These are phyloP conservation scores for Drosophila greeni DNA, from an alignment of 2,888 invertebrate genomes.

Conservation along the genomic window DNA sequence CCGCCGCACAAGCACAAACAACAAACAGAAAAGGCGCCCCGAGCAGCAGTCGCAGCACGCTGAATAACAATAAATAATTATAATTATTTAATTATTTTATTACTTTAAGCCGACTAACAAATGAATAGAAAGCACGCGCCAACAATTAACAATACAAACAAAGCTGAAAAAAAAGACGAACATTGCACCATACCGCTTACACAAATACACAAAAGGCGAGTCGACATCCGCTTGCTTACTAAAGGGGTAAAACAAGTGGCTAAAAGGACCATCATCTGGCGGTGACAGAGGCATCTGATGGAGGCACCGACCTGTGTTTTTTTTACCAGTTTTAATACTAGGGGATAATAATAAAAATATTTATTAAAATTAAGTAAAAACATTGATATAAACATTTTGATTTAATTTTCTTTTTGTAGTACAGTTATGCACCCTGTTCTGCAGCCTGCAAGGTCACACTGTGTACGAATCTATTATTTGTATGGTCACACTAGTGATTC, in stretches of 20 bases:
- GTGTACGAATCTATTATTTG: background rate
- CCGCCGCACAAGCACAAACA: conserved; percentile 3
- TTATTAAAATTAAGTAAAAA: background rate
- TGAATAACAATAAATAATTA: conserved; percentile 60
- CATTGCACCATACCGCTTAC: conserved; percentile 38
- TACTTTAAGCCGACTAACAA: conserved; percentile 66
- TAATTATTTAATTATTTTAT: conserved; percentile 74
- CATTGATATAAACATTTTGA: background rate
- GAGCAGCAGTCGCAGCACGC: background rate
- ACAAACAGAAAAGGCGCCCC: background rate
- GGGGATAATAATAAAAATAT: background rate
- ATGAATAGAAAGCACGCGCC: conserved; percentile 64
- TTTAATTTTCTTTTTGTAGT: background rate
- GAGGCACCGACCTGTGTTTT: background rate
- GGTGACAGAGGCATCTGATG: conserved; percentile 26
- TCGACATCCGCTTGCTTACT: conserved; percentile 27
- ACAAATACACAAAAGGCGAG: conserved; percentile 15
- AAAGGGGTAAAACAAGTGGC: conserved; percentile 15
- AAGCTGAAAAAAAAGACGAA: conserved; percentile 35
- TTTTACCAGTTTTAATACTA: too few species aligned
- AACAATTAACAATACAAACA: conserved; percentile 62
- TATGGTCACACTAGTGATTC: background rate
- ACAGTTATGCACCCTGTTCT: background rate
- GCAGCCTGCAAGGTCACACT: background rate
- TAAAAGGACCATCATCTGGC: conserved; percentile 40